phyloP scores from a whole-genome alignment of 2,797 vertebrate genomes.

The Chromobotia macracanthus region DNA sequence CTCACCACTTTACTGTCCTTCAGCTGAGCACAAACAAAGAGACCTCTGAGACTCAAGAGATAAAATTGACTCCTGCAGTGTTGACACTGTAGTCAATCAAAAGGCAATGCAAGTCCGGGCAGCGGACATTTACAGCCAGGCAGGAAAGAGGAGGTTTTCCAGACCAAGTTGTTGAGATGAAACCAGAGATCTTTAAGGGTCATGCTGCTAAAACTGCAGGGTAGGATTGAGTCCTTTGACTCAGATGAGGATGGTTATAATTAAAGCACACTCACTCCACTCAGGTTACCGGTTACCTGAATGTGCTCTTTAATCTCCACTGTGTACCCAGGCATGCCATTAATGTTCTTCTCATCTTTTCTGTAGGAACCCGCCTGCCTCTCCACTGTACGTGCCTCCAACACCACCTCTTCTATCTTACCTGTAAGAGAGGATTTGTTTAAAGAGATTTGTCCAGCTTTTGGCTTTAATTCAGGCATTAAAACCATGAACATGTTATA shows the following conservation, averaged over 20 bases:
- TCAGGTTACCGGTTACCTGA: conserved; percentile 84
- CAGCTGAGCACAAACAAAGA: conserved; percentile 73
- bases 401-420: conserved; percentile 93
- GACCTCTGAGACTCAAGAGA: conserved; percentile 7
- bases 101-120: conserved; percentile 17
- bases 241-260: conserved; percentile 21
- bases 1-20: conserved; percentile 87
- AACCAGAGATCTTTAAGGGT: conserved; percentile 18
- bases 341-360: conserved; percentile 83
- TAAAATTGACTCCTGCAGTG: conserved; percentile 14
- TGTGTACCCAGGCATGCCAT: conserved; percentile 88
- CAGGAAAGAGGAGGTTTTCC: conserved; percentile 33
- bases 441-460: not conserved
- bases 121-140: conserved; percentile 33
- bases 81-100: conserved; percentile 27
- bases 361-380: conserved; percentile 76
- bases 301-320: conserved; percentile 91
- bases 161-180: conserved; percentile 39
- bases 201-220: conserved; percentile 16
- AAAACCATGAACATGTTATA: not conserved
- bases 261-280: conserved; percentile 27
- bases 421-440: conserved; percentile 71
- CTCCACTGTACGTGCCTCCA: conserved; percentile 89
- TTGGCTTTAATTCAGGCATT: conserved; percentile 6
- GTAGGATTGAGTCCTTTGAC: conserved; percentile 29